These are phyloP conservation scores for Scatophagus argus DNA, from an alignment of 2,113 vertebrate species.

Conservation along the genomic window DNA sequence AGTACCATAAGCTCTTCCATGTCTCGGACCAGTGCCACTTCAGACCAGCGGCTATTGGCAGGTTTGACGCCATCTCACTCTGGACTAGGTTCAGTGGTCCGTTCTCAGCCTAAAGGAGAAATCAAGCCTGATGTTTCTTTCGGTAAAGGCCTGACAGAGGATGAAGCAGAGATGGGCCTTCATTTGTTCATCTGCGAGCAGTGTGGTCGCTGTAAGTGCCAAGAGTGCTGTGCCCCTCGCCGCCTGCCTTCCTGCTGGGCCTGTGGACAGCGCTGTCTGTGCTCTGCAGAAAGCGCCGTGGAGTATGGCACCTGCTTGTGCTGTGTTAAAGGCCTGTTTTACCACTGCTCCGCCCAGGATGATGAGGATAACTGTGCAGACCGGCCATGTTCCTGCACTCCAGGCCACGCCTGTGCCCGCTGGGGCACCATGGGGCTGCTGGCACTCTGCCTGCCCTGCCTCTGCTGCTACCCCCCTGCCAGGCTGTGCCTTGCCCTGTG, in stretches of 20 bases:
- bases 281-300: slow-evolving; percentile 91
- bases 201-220: slow-evolving; percentile 94
- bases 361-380: slow-evolving; percentile 98
- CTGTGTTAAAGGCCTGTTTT: slow-evolving; percentile 96
- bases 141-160: slow-evolving; percentile 83
- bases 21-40: slow-evolving; percentile 93
- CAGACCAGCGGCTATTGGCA: slow-evolving; percentile 94
- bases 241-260: slow-evolving; percentile 95
- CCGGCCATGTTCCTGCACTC: slow-evolving; percentile 93
- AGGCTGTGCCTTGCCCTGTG: slow-evolving; percentile 94
- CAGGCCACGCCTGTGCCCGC: slow-evolving; percentile 89
- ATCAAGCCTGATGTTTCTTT: slow-evolving; percentile 85
- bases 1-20: slow-evolving; percentile 97
- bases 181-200: slow-evolving; percentile 94
- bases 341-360: slow-evolving; percentile 96
- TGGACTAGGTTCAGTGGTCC: slow-evolving; percentile 84
- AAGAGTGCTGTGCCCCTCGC: slow-evolving; percentile 89
- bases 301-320: slow-evolving; percentile 96
- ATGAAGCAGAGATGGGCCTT: slow-evolving; percentile 69
- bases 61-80: slow-evolving; percentile 90
- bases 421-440: slow-evolving; percentile 94
- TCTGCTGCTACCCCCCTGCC: slow-evolving; percentile 98
- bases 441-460: slow-evolving; percentile 94
- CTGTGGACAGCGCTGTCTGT: slow-evolving; percentile 95
- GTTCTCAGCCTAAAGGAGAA: slow-evolving; percentile 90